Percentiles rank a stretch among this genome's conserved stretches.
Conservation (phyloP, 2,888 invertebrate genomes). For the Dicyrtomina minuta region DNA sequence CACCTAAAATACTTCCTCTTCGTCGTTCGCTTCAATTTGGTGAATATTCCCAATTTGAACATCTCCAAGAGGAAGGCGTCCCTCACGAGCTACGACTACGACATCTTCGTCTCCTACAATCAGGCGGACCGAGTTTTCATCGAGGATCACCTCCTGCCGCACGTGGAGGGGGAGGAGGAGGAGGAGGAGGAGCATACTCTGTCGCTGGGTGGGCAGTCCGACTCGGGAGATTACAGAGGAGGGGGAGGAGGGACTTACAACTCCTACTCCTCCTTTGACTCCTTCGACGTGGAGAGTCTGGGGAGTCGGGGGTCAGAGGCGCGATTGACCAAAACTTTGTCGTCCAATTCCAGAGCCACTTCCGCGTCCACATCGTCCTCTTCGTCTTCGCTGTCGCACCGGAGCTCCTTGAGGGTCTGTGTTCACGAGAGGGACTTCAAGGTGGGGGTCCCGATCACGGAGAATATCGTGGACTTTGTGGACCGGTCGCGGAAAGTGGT, state of each 20-base stretch:
- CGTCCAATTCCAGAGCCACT: too few relatives aligned
- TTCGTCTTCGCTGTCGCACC: background rate
- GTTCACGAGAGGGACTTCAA: slow-evolving; percentile 72
- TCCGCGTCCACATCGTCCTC: too few relatives aligned
- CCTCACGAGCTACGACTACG: slow-evolving; percentile 59
- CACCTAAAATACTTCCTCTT: slow-evolving; percentile 64
- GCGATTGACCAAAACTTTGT: background rate
- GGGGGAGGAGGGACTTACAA: background rate
- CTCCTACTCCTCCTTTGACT: background rate
- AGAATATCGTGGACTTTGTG: slow-evolving; percentile 71
- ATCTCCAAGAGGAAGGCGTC: slow-evolving; percentile 12
- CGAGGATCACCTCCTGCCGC: slow-evolving; percentile 64
- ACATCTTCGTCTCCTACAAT: slow-evolving; percentile 71
- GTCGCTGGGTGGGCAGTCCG: background rate
- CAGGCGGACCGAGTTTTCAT: slow-evolving; percentile 68
- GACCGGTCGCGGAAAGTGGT: slow-evolving; percentile 67
- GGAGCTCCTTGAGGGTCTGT: slow-evolving; percentile 61
- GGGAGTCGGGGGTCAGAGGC: background rate
- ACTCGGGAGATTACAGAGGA: background rate
- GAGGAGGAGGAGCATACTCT: background rate
- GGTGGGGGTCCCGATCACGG: slow-evolving; percentile 69
- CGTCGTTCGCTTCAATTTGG: slow-evolving; percentile 60
- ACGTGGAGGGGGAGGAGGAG: slow-evolving; percentile 61
- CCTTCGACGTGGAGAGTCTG: background rate
- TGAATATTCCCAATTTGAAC: slow-evolving; percentile 37